These are phyloP conservation scores for Macrotus californicus DNA, from an alignment of 2,113 vertebrate genomes.

Conservation along the genomic window DNA sequence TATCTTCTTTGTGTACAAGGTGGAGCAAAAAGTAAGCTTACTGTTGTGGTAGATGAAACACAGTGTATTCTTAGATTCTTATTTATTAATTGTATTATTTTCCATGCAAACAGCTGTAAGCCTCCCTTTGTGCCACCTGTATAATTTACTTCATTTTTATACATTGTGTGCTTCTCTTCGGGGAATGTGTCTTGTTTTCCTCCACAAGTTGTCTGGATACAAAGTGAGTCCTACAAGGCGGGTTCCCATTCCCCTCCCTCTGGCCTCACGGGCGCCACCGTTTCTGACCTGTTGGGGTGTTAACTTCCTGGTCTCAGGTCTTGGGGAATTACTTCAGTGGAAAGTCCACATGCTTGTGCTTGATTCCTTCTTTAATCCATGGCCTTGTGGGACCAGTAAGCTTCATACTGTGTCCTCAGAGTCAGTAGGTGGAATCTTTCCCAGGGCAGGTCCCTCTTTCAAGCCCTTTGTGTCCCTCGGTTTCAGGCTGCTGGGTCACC, in stretches of 20 bases:
- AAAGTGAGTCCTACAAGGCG: not conserved
- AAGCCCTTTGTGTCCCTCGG: not conserved
- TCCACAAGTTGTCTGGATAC: not conserved
- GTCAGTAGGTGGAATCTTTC: not conserved
- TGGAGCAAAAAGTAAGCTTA: not conserved
- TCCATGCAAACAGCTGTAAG: not conserved
- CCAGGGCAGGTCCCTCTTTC: not conserved
- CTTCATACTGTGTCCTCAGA: not conserved
- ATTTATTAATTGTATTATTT: not conserved
- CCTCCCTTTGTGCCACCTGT: not conserved
- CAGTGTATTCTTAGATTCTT: not conserved
- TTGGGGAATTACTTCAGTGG: not conserved
- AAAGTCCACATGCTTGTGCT: not conserved
- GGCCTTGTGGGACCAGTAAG: not conserved
- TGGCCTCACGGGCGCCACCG: no score
- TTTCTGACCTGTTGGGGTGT: not conserved
- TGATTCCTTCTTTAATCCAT: not conserved
- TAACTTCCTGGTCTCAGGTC: not conserved
- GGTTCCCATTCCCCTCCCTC: not conserved
- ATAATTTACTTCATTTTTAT: not conserved
- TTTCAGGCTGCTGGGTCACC: not conserved
- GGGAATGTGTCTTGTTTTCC: not conserved
- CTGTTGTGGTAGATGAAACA: not conserved
- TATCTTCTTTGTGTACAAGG: not conserved
- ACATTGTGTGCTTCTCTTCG: not conserved